Percentiles rank a stretch among this genome's conserved stretches.
Conservation (phyloP, 2,113 vertebrate genomes). For the Zosterops borbonicus region DNA sequence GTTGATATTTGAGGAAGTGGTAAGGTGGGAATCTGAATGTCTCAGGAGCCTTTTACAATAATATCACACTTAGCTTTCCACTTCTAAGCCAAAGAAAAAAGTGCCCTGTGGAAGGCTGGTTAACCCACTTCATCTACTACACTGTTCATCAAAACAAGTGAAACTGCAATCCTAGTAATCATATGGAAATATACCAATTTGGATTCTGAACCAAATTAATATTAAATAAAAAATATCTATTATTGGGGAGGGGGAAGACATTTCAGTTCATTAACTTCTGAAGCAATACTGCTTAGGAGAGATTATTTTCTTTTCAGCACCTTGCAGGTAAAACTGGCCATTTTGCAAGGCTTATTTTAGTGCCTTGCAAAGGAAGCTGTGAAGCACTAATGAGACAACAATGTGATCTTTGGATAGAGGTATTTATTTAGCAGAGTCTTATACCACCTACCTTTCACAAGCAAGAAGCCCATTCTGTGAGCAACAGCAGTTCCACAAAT, state of each 20-base stretch:
- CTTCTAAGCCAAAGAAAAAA: not conserved
- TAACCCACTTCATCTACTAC: not conserved
- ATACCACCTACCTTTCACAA: not conserved
- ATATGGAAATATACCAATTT: not conserved
- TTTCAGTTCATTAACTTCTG: not conserved
- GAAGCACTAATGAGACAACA: not conserved
- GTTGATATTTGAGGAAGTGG: not conserved
- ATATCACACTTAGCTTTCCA: not conserved
- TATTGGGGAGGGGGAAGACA: rapidly evolving
- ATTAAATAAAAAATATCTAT: not conserved
- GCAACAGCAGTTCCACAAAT: slow-evolving; percentile 11
- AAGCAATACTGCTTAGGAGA: not conserved
- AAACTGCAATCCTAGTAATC: not conserved
- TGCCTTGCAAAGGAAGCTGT: not conserved
- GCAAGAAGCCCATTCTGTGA: not conserved
- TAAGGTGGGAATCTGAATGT: not conserved
- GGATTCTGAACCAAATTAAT: not conserved
- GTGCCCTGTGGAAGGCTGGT: not conserved
- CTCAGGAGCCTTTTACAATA: not conserved
- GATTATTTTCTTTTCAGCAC: not conserved
- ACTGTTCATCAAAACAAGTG: not conserved
- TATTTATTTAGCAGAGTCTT: not conserved
- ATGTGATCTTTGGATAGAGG: not conserved
- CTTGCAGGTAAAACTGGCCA: not conserved
- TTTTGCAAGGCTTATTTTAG: not conserved